Conservation (phyloP, 2,888 invertebrate species). For the Labia minor region DNA sequence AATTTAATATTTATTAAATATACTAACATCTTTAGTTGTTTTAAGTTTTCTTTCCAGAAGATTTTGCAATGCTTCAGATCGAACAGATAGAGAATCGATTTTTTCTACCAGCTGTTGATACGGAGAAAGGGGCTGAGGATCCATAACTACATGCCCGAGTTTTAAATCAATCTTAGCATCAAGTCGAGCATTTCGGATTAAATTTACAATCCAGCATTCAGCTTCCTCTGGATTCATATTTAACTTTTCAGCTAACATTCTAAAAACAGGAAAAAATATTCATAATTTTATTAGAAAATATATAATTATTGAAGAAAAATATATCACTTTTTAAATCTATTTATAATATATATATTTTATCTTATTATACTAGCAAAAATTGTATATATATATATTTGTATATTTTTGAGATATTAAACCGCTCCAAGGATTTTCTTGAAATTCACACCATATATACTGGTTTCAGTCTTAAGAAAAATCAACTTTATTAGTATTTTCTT, state of each 20-base stretch:
- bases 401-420: no score
- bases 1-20: background rate
- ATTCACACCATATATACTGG: no score
- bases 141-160: slow-evolving; percentile 98
- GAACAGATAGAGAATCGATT: slow-evolving; percentile 91
- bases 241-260: slow-evolving; percentile 95
- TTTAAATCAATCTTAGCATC: slow-evolving; percentile 99
- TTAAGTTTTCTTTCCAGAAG: slow-evolving; percentile 89
- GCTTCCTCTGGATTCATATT: slow-evolving; percentile 98
- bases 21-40: slow-evolving; percentile 52
- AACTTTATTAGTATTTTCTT: no score
- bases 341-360: no score
- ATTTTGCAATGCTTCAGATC: slow-evolving; percentile 89
- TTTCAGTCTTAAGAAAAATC: no score
- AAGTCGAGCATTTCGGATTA: slow-evolving; percentile 92
- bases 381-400: no score
- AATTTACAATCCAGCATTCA: slow-evolving; percentile 98
- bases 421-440: no score
- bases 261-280: slow-evolving; percentile 34
- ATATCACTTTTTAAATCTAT: no score
- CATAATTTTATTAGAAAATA: background rate
- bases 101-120: slow-evolving; percentile 98
- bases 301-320: no score
- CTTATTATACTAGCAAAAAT: no score
- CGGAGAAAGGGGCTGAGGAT: slow-evolving; percentile 92